A percentile compares a stretch with the other conserved stretches of the same genome.
Conservation (phyloP, 2,797 vertebrate species). For the Novumbra hubbsi region DNA sequence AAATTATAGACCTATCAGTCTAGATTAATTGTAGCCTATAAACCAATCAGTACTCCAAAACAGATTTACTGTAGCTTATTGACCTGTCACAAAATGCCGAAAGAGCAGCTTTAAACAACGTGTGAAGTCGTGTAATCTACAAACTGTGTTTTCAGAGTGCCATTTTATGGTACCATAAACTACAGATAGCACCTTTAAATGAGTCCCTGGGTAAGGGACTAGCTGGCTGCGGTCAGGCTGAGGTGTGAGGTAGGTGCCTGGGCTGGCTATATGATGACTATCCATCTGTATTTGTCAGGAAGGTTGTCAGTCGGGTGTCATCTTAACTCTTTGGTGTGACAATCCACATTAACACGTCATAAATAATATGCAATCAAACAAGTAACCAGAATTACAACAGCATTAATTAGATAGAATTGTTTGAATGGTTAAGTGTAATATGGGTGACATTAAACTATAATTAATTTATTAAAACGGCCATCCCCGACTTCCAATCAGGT, state of each 20-base stretch:
- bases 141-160: slow-evolving; percentile 71
- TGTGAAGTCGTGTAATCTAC: slow-evolving; percentile 71
- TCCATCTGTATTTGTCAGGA: slow-evolving; percentile 35
- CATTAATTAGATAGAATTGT: too few relatives aligned
- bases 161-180: slow-evolving; percentile 83
- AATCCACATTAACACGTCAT: slow-evolving; percentile 18
- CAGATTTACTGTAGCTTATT: slow-evolving; percentile 61
- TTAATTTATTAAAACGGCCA: too few relatives aligned
- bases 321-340: slow-evolving; percentile 38
- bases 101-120: slow-evolving; percentile 71
- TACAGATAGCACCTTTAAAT: slow-evolving; percentile 52
- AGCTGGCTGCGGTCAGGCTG: slow-evolving; percentile 20
- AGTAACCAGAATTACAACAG: too few relatives aligned
- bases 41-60: slow-evolving; percentile 73
- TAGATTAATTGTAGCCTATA: slow-evolving; percentile 31
- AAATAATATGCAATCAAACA: slow-evolving; percentile 21
- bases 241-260: slow-evolving; percentile 43
- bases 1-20: too few relatives aligned
- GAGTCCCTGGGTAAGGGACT: slow-evolving; percentile 30
- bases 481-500: too few relatives aligned
- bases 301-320: slow-evolving; percentile 3
- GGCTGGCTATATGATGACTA: not conserved
- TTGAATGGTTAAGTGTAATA: too few relatives aligned
- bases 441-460: too few relatives aligned
- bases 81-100: slow-evolving; percentile 63